Conservation (phyloP, 2,797 vertebrate genomes). For the Cyprinella venusta region DNA sequence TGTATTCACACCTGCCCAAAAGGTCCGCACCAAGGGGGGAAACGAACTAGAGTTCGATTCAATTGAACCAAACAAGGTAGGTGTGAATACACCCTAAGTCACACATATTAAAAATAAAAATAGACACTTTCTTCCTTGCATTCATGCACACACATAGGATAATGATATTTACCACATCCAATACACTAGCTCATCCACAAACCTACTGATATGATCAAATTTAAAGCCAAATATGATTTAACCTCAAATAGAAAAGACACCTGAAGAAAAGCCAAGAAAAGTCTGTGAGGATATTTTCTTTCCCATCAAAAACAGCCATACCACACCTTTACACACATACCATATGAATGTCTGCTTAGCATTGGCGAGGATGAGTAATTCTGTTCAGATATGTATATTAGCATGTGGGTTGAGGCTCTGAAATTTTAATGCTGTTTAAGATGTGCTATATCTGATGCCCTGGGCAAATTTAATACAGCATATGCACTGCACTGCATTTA, state of each 20-base stretch:
- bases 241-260: neutral
- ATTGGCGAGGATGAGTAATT: conserved; percentile 16
- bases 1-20: too few species aligned
- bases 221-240: neutral
- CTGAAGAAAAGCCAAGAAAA: neutral
- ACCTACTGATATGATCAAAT: neutral
- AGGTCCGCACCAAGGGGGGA: too few species aligned
- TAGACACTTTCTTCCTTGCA: neutral
- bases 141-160: neutral
- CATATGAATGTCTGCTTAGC: neutral
- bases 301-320: neutral
- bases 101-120: neutral
- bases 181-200: neutral
- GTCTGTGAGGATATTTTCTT: neutral
- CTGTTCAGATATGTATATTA: conserved; percentile 39
- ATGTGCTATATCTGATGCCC: conserved; percentile 33
- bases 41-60: too few species aligned
- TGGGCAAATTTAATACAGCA: conserved; percentile 40
- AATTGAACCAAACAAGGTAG: too few species aligned
- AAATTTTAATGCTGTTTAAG: conserved; percentile 57
- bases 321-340: neutral
- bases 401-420: conserved; percentile 47
- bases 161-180: neutral
- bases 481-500: conserved; percentile 2
- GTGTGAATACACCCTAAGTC: too few species aligned